Conservation (phyloP, 2,888 invertebrate genomes). For the Machimus atricapillus region DNA sequence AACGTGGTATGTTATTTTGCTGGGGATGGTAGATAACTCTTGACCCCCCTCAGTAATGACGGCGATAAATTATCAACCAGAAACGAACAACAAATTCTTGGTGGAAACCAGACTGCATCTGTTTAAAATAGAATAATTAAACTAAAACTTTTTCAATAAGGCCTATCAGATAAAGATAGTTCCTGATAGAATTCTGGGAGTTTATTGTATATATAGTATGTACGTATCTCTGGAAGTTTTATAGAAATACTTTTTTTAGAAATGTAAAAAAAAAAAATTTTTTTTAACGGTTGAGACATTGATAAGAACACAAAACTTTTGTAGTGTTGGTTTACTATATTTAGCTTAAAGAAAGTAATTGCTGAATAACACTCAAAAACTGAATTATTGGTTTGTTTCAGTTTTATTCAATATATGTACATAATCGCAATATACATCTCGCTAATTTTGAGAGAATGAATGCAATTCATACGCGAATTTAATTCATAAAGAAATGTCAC, state of each 20-base stretch:
- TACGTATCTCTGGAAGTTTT: background rate
- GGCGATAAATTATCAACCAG: background rate
- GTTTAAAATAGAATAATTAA: background rate
- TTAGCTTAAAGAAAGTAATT: background rate
- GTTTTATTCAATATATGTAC: too few species aligned
- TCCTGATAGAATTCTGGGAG: background rate
- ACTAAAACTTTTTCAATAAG: background rate
- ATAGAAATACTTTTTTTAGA: background rate
- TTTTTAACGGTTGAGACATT: background rate
- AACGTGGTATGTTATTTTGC: slow-evolving; percentile 16
- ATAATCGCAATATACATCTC: too few species aligned
- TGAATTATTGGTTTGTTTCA: too few species aligned
- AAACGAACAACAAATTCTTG: background rate
- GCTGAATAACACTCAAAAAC: background rate
- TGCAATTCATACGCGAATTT: too few species aligned
- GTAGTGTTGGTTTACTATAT: background rate
- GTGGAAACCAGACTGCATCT: background rate
- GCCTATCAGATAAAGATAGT: background rate
- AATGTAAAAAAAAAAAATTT: background rate
- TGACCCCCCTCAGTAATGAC: background rate
- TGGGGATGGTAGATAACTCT: slow-evolving; percentile 2
- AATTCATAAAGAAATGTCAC: too few species aligned
- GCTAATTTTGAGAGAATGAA: too few species aligned
- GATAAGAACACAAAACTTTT: background rate
- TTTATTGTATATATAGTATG: background rate